Base-by-base conservation (phyloP, 2,888 invertebrate species). In the Callosobruchus maculatus region DNA sequence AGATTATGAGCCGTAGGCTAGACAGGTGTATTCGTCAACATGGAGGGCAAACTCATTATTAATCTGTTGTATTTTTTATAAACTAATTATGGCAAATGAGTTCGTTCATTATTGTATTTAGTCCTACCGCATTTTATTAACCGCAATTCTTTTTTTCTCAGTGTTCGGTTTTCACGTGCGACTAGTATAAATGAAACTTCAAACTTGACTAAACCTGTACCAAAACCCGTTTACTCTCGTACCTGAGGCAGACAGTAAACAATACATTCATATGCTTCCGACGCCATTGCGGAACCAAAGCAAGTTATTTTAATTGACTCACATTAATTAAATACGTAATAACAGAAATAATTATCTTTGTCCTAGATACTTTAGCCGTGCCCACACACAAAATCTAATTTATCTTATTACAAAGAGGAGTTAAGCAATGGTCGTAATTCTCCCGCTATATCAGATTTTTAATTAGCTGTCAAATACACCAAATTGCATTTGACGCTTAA, bases 391-490 rank as follows among this genome's bases (percentile, higher is more conserved):
- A 80, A 81, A 82, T 78, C 81, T 78, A 82, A 82, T 82, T 82
- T 80, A 82, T 82, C 80, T 81, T 80, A 82, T 81, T 82, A 82
- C 80, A 78, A 74, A 74, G 78, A 78, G 77, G 78, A 81, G 78
- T 81, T 80, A 78, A 78, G 80, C 81, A 81, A 78, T 80, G 79
- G 80, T 81, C 80, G 82, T 83, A 83, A 81, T 83, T 83, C 81
- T 82, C 78, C 78, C 77, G 74, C 80, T 81, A 81, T 83, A 83
- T 85, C 84, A 82, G 83, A 84, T 85, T 85, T 85, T 85, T 85
- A 85, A 85, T 85, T 85, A 85, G 83, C 85, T 85, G 85, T 85
- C 85, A 85, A 84, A 85, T 83, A 82, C 84, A 84, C 83, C 83
- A 84, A 85, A 85, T 85, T 85, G 83, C 84, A 81, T 84, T 84